Percentiles rank a stretch among this genome's conserved stretches.
phyloP scores from a whole-genome alignment of 2,888 invertebrate genomes.

The Drosophila merina region DNA sequence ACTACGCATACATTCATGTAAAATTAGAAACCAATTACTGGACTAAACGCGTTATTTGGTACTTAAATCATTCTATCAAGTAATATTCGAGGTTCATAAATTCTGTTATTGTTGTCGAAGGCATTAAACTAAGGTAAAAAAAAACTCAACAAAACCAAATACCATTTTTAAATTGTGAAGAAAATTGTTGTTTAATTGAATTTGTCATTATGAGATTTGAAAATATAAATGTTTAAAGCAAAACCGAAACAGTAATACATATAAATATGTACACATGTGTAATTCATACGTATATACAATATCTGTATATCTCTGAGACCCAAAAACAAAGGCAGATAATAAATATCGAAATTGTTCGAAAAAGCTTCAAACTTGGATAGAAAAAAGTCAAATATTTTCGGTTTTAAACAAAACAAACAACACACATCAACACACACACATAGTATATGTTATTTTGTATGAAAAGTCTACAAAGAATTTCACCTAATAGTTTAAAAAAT shows the following conservation, averaged over 20 bases:
- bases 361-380: conserved; percentile 44
- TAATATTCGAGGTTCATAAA: conserved; percentile 45
- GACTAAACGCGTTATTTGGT: conserved; percentile 48
- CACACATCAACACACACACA: conserved; percentile 35
- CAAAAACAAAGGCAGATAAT: conserved; percentile 28
- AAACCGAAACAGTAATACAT: conserved; percentile 42
- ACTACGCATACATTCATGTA: conserved; percentile 63
- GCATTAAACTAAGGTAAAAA: conserved; percentile 35
- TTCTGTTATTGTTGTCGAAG: conserved; percentile 74
- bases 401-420: conserved; percentile 31
- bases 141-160: conserved; percentile 27
- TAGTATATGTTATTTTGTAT: conserved; percentile 64
- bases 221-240: conserved; percentile 64
- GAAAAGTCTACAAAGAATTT: conserved; percentile 67
- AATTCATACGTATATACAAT: conserved; percentile 32
- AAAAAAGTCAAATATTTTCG: conserved; percentile 17
- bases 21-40: conserved; percentile 37
- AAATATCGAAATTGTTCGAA: conserved; percentile 50
- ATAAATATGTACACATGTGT: conserved; percentile 45
- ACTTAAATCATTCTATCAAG: conserved; percentile 40
- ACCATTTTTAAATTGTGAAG: conserved; percentile 62
- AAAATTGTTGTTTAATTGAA: conserved; percentile 74
- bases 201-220: conserved; percentile 62
- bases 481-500: conserved; percentile 55
- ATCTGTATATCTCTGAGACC: conserved; percentile 46